phyloP scores from a whole-genome alignment of 2,888 invertebrate species.

The Agapostemon virescens region DNA sequence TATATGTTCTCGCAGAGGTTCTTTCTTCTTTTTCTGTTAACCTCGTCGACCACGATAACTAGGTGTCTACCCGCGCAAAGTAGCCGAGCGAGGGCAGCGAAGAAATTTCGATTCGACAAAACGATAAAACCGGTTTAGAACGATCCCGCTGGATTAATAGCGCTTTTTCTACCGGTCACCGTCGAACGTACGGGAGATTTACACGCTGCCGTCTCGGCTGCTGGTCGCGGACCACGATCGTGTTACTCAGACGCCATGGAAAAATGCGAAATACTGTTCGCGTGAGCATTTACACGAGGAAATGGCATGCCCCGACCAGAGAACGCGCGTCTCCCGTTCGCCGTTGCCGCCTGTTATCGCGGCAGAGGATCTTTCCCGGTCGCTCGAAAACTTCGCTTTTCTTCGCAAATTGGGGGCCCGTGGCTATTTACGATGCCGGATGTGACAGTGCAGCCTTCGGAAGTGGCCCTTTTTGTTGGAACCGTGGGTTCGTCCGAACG shows the following conservation, averaged over 20 bases:
- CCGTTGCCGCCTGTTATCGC: constrained; percentile 46
- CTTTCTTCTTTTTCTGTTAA: background rate
- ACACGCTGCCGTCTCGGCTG: constrained; percentile 39
- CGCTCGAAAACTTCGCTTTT: constrained; percentile 67
- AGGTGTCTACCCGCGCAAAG: constrained; percentile 23
- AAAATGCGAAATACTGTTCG: constrained; percentile 36
- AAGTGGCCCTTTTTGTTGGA: constrained; percentile 71
- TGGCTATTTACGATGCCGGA: constrained; percentile 71
- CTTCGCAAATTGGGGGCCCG: constrained; percentile 68
- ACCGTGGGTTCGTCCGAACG: constrained; percentile 41
- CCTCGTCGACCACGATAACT: background rate
- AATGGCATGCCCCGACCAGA: background rate
- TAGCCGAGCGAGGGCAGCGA: constrained; percentile 14
- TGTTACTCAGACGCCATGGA: constrained; percentile 37
- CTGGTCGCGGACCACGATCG: constrained; percentile 44
- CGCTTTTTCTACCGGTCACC: constrained; percentile 48
- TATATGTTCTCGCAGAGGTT: constrained; percentile 19
- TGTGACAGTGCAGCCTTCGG: constrained; percentile 73
- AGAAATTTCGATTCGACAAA: constrained; percentile 68
- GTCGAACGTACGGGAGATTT: constrained; percentile 49
- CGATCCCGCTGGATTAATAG: constrained; percentile 68
- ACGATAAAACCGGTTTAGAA: constrained; percentile 68
- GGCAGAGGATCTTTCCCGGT: constrained; percentile 52
- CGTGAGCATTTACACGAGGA: background rate
- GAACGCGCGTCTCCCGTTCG: background rate